Conservation (phyloP, 2,888 invertebrate genomes). For the Villa cingulata region DNA sequence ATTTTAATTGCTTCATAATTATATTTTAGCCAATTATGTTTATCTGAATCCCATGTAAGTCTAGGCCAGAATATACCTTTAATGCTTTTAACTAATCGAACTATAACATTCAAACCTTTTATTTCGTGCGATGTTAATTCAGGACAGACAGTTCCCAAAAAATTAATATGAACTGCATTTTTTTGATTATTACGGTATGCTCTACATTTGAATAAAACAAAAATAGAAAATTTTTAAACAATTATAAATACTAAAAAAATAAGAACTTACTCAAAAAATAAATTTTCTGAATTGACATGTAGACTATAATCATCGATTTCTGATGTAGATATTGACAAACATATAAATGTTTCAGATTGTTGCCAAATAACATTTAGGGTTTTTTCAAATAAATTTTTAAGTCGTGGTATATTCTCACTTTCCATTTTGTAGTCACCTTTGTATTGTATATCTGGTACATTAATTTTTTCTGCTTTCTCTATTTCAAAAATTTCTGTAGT, state of each 20-base stretch:
- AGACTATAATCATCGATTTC: slow-evolving; percentile 21
- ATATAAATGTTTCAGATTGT: slow-evolving; percentile 22
- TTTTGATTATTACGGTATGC: slow-evolving; percentile 15
- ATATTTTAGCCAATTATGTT: slow-evolving; percentile 10
- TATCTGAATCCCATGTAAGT: slow-evolving; percentile 8
- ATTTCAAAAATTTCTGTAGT: too few species aligned
- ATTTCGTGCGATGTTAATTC: slow-evolving; percentile 21
- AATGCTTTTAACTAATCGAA: slow-evolving; percentile 21
- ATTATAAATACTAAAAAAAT: neutral
- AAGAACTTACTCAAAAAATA: slow-evolving; percentile 11
- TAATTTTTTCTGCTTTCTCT: too few species aligned
- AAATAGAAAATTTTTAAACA: neutral
- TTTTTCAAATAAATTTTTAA: slow-evolving; percentile 11
- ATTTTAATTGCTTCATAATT: slow-evolving; percentile 9
- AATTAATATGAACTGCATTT: slow-evolving; percentile 17
- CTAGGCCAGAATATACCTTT: slow-evolving; percentile 10
- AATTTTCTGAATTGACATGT: slow-evolving; percentile 15
- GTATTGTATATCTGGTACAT: too few species aligned
- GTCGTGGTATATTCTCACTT: neutral
- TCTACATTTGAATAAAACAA: neutral
- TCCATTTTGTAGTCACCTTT: too few species aligned
- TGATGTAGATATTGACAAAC: slow-evolving; percentile 20
- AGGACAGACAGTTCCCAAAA: slow-evolving; percentile 18
- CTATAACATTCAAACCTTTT: slow-evolving; percentile 22
- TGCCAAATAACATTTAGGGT: slow-evolving; percentile 22